Base-by-base conservation (phyloP, 2,888 invertebrate species). In the Rhagophthalmus giganteus region DNA sequence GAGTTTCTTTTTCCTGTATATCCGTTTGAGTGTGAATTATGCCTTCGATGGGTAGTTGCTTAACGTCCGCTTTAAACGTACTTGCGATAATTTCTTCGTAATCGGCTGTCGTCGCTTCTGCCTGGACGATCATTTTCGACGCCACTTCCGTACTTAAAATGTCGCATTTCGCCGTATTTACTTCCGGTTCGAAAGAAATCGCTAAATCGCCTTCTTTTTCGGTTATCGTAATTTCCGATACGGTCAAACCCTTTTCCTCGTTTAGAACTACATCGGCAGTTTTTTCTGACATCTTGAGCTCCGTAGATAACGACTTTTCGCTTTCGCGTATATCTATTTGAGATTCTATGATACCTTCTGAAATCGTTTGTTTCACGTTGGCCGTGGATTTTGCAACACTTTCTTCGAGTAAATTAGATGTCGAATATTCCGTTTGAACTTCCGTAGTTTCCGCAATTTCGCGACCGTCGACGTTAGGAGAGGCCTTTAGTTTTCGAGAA, bases 141-240 rank as follows among this genome's bases (percentile, higher is more conserved):
- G 79, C 78, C 24, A 79, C 75, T 60, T 76, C 74, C 53, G 76
- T 75, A 1, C 76, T 71, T 10, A 70, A 64, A 44, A 77, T 67
- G 54, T 68, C 65, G 6, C 69, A 45, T 27, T 57, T 35, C 9
- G 67, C 69, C 31, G 30, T 28, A 35, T 60, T 58, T 8, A 75
- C 74, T 48, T 57, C 64, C 45, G 61, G 64, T 57, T 76, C 74
- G 32, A 69, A 73, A 14, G 65, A 63, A 55, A 81, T 75, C 30
- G 70, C 68, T 12, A 79, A 68, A 1, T 63, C 48, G 14, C 70
- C 67, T 73, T 82, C 82, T 59, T 73, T 77, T 66, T 83, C 82
- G 57, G 70, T 64, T 4, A 67, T 54, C 11, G 72, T 42, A 62
- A 70, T 77, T 62, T 81, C 79, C 5, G 75, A 75, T 7, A 80